Percentiles rank a stretch among this genome's conserved stretches.
phyloP scores from a whole-genome alignment of 2,113 vertebrate species.

The Beaufortia kweichowensis region DNA sequence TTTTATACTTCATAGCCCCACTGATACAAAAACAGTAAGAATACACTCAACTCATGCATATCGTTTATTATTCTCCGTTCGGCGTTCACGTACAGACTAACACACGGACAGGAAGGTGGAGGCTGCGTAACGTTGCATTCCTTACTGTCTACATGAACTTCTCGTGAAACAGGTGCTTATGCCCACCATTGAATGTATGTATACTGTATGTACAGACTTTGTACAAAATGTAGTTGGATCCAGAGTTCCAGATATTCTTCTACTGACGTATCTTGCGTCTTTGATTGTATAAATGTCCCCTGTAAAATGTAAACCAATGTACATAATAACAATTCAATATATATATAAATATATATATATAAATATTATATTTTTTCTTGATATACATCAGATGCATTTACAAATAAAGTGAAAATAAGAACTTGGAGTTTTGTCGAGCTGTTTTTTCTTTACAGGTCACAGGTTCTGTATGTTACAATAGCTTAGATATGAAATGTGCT shows the following conservation, averaged over 20 bases:
- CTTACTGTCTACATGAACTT: conserved; percentile 76
- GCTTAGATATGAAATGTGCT: background rate
- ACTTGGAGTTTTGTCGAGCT: background rate
- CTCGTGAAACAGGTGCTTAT: conserved; percentile 76
- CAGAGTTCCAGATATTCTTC: conserved; percentile 78
- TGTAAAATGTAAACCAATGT: conserved; percentile 69
- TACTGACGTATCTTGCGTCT: conserved; percentile 79
- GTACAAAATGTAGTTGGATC: conserved; percentile 77
- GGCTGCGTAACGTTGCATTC: conserved; percentile 75
- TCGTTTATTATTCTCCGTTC: background rate
- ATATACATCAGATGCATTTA: conserved; percentile 92
- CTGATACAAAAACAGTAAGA: background rate
- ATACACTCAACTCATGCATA: background rate
- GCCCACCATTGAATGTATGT: conserved; percentile 95
- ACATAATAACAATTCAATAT: conserved; percentile 72
- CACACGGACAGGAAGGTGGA: background rate
- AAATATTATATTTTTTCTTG: conserved; percentile 77
- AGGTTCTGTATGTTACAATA: background rate
- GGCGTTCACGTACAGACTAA: background rate
- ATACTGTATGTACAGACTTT: conserved; percentile 64
- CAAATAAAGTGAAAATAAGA: conserved; percentile 83
- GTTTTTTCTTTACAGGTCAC: background rate
- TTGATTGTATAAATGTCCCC: conserved; percentile 66
- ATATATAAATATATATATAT: conserved; percentile 62
- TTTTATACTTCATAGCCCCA: background rate